Conservation (phyloP, 2,888 invertebrate species). For the Notodonta ziczac region DNA sequence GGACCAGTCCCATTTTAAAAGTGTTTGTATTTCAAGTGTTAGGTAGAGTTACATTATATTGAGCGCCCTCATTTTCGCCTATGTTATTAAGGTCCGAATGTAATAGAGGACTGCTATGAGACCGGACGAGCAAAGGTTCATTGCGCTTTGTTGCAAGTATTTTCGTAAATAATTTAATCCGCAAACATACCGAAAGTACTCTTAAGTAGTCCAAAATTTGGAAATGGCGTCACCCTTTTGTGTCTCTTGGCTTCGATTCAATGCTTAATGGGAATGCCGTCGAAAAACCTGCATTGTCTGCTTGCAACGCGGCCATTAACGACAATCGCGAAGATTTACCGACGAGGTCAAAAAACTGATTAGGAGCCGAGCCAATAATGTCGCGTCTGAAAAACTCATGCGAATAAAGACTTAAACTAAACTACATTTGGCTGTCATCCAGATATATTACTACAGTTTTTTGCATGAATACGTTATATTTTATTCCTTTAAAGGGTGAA, state of each 20-base stretch:
- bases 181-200: not conserved
- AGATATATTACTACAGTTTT: not conserved
- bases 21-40: no score
- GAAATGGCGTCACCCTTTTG: constrained; percentile 3
- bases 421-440: constrained; percentile 28
- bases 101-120: no score
- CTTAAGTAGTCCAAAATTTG: not conserved
- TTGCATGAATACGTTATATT: no score
- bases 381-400: constrained; percentile 16
- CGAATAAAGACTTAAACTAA: constrained; percentile 7
- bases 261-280: not conserved
- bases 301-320: not conserved
- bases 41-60: no score
- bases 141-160: no score
- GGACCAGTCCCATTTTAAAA: no score
- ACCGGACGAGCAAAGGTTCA: no score
- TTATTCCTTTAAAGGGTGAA: no score
- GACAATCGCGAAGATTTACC: constrained; percentile 4
- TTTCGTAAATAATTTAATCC: no score
- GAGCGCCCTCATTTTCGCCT: no score
- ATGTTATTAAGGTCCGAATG: no score
- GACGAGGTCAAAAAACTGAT: constrained; percentile 26
- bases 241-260: not conserved
- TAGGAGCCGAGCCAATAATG: constrained; percentile 25
- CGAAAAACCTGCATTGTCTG: constrained; percentile 1